A percentile compares a stretch with the other conserved stretches of the same genome.
These are phyloP conservation scores for Coreius guichenoti DNA, from an alignment of 2,797 vertebrate genomes.

Conservation along the genomic window DNA sequence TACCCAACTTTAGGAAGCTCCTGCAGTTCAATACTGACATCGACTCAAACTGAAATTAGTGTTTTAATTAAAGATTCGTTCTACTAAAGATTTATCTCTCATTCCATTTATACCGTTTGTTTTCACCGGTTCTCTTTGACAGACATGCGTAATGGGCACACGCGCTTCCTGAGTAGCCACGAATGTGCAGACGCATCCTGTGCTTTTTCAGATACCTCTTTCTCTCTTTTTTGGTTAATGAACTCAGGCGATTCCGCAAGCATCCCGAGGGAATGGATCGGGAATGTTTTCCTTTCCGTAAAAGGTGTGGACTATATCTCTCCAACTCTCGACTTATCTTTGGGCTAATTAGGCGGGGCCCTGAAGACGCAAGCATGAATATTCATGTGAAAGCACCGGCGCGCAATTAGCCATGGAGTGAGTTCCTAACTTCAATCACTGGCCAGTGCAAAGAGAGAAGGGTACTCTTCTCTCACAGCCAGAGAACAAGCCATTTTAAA, in stretches of 20 bases:
- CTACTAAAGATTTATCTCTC: constrained; percentile 70
- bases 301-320: constrained; percentile 82
- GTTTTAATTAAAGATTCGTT: constrained; percentile 60
- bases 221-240: constrained; percentile 78
- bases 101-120: constrained; percentile 69
- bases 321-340: constrained; percentile 82
- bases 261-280: constrained; percentile 75
- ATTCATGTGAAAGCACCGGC: constrained; percentile 81
- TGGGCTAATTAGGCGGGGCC: constrained; percentile 85
- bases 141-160: constrained; percentile 80
- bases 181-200: constrained; percentile 72
- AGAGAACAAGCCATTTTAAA: constrained; percentile 72
- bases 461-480: constrained; percentile 69
- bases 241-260: constrained; percentile 82
- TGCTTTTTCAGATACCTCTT: constrained; percentile 79
- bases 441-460: constrained; percentile 71
- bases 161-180: constrained; percentile 70
- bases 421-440: constrained; percentile 83
- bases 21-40: background rate
- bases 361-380: constrained; percentile 82
- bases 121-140: constrained; percentile 70
- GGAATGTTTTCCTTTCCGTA: constrained; percentile 77
- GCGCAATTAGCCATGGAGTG: constrained; percentile 83
- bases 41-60: constrained; percentile 46
- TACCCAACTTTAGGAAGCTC: background rate